Evolutionary conservation across 2,113 vertebrate species (phyloP).

Genomic region (Daboia siamensis): DNA sequence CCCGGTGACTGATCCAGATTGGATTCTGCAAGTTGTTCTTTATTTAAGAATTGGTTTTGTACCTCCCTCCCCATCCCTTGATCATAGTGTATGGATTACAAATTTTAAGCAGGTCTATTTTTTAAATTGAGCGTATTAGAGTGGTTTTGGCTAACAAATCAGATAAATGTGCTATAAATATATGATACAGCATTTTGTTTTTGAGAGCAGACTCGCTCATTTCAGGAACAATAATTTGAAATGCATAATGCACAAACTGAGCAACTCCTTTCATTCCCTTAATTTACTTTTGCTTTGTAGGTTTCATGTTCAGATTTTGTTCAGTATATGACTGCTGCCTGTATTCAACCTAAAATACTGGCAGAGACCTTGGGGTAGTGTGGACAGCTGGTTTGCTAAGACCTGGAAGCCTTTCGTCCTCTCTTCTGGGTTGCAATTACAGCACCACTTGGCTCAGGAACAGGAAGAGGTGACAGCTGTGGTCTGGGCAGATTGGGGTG

Average conservation of each 20-base stretch:
- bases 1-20: not conserved
- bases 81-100: not conserved
- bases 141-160: not conserved
- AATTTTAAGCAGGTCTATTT: not conserved
- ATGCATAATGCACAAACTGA: slow-evolving; percentile 2
- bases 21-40: not conserved
- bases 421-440: slow-evolving; percentile 38
- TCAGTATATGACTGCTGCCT: slow-evolving; percentile 36
- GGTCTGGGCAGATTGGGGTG: slow-evolving; percentile 44
- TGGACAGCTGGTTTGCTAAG: slow-evolving; percentile 56
- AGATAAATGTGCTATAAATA: not conserved
- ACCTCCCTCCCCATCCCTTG: not conserved
- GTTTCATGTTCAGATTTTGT: slow-evolving; percentile 33
- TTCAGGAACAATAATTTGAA: slow-evolving; percentile 8
- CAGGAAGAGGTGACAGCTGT: slow-evolving; percentile 54
- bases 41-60: not conserved
- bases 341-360: slow-evolving; percentile 37
- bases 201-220: not conserved
- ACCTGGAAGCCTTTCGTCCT: slow-evolving; percentile 48
- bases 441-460: slow-evolving; percentile 58
- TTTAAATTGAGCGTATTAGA: not conserved
- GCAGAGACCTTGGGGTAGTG: slow-evolving; percentile 52
- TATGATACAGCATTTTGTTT: not conserved
- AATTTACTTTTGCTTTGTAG: not conserved
- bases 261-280: not conserved